Conservation (phyloP, 2,113 vertebrate species). For the Anolis sagrei region DNA sequence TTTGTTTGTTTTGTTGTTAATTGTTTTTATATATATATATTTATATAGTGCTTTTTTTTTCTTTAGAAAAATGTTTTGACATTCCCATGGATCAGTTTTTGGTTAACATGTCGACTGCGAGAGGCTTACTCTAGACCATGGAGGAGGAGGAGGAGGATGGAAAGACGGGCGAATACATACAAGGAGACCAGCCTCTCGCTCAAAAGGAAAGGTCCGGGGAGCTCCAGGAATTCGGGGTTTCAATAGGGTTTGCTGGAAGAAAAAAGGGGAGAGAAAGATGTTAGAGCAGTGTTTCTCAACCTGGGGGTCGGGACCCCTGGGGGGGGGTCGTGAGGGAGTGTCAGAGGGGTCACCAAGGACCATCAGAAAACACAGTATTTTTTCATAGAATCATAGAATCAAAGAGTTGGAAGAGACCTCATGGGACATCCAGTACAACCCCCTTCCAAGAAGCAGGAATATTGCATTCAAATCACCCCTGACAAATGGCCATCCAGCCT, state of each 20-base stretch:
- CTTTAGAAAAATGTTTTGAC: constrained; percentile 58
- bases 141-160: constrained; percentile 82
- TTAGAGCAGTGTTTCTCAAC: too few species aligned
- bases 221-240: constrained; percentile 84
- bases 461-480: too few species aligned
- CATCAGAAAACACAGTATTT: too few species aligned
- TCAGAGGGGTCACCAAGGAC: too few species aligned
- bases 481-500: too few species aligned
- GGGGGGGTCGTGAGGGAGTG: too few species aligned
- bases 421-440: too few species aligned
- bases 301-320: too few species aligned
- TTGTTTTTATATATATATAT: constrained; percentile 78
- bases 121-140: constrained; percentile 90
- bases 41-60: constrained; percentile 68
- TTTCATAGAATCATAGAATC: too few species aligned
- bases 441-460: too few species aligned
- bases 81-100: constrained; percentile 80
- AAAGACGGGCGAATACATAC: constrained; percentile 71
- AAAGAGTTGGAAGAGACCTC: too few species aligned
- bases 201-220: constrained; percentile 81
- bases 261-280: constrained; percentile 42
- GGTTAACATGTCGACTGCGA: constrained; percentile 89
- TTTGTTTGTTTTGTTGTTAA: constrained; percentile 61
- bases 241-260: constrained; percentile 84
- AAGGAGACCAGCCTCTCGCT: constrained; percentile 88